A percentile compares a stretch with the other conserved stretches of the same genome.
Conservation (phyloP, 2,888 invertebrate genomes). For the Arge pagana region DNA sequence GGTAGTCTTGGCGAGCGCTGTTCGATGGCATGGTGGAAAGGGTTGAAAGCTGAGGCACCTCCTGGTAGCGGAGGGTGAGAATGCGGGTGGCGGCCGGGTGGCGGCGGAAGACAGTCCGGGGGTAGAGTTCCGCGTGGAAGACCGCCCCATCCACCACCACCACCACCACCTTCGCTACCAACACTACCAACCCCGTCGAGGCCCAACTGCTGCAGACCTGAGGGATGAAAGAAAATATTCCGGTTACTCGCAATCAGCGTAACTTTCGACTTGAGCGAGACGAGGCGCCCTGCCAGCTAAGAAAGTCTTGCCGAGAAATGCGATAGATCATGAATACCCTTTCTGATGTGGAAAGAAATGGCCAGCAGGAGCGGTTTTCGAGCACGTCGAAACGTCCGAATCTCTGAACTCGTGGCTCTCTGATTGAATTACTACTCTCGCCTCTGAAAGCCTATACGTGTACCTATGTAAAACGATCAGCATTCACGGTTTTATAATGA, state of each 20-base stretch:
- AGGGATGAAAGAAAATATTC: constrained; percentile 36
- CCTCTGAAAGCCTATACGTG: too few relatives aligned
- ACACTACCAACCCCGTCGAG: constrained; percentile 52
- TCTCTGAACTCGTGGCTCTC: too few relatives aligned
- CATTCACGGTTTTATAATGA: too few relatives aligned
- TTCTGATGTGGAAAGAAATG: too few relatives aligned
- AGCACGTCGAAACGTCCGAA: too few relatives aligned
- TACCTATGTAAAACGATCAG: too few relatives aligned
- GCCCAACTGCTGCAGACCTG: constrained; percentile 54
- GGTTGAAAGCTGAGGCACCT: constrained; percentile 54
- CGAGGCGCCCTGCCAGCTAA: too few relatives aligned
- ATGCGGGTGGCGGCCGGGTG: constrained; percentile 48
- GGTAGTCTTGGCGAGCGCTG: constrained; percentile 52
- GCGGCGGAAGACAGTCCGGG: constrained; percentile 56
- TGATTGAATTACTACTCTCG: too few relatives aligned
- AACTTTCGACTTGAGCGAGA: too few relatives aligned
- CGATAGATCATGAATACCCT: too few relatives aligned
- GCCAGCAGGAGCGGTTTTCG: too few relatives aligned
- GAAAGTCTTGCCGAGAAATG: too few relatives aligned
- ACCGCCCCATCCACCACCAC: constrained; percentile 53
- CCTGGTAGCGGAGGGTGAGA: constrained; percentile 48
- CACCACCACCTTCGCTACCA: constrained; percentile 50
- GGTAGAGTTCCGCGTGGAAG: constrained; percentile 51
- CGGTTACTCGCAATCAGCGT: constrained; percentile 29
- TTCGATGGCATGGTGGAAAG: constrained; percentile 54